Evolutionary conservation across 2,113 vertebrate species (phyloP), one percentile per base, ranked within the genome.

Genomic region (Cairina moschata): DNA sequence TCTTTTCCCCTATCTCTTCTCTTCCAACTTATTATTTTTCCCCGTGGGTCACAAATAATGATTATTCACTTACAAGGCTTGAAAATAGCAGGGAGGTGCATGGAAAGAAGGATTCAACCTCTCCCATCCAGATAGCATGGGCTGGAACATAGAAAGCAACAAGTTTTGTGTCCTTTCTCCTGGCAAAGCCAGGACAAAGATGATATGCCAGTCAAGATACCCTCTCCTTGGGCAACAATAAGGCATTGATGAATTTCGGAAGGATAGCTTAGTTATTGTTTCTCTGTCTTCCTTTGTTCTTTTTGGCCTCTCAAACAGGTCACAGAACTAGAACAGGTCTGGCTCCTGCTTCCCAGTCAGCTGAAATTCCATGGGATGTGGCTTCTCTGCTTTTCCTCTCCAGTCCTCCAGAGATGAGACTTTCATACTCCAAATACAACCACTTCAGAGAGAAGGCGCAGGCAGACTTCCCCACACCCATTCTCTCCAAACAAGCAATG

Each of bases 351-450:
- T 83, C 55, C 54, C 52, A 68, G 78, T 40, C 66, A 91, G 66
- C 66, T 90, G 75, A 72, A 90, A 93, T 69, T 69, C 54, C 80
- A 69, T 59, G 79, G 88, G 63, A 95, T 92, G 83, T 90, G 88
- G 72, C 76, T 86, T 73, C 58, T 63, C 17, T 5, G 34, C 44
- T 83, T 83, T 86, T 66, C 34, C 38, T 94, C 48, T 75, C 54
- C 36, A 15, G 56, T 85, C 34, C 67, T 79, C 59, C 2, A 4
- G 74, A 55, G 74, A 28, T n/a, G 28, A 91, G 71, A 85, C 58
- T 29, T 83, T 83, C 44, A 2, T 73, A 46, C 80, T 86, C 72
- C 94, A 95, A 80, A 42, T 65, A 22, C 48, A 87, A 66, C 56
- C 79, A 36, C 25, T 88, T 69, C 42, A 28, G 71, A 88, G 79